Conservation (phyloP, 1,140 invertebrate genomes). For the Heliconius nattereri region DNA sequence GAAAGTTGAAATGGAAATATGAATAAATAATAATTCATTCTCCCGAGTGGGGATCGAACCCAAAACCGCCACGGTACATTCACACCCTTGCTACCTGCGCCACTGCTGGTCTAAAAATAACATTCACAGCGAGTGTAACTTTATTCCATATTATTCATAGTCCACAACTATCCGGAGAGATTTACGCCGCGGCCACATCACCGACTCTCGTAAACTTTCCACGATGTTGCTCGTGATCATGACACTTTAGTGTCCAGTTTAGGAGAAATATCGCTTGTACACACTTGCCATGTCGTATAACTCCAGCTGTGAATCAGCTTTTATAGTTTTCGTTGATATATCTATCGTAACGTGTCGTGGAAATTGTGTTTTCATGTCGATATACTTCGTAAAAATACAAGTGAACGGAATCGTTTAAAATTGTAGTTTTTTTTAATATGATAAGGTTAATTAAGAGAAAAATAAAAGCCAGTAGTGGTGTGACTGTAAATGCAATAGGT, state of each 20-base stretch:
- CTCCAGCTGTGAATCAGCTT: slow-evolving; percentile 10
- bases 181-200: slow-evolving; percentile 38
- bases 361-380: background rate
- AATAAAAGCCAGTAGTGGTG: too few species aligned
- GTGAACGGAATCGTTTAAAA: too few species aligned
- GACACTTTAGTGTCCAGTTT: slow-evolving; percentile 28
- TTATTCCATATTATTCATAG: slow-evolving; percentile 9
- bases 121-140: background rate
- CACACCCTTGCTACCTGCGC: too few species aligned
- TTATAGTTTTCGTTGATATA: slow-evolving; percentile 13
- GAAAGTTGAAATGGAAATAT: too few species aligned
- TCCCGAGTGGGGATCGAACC: too few species aligned
- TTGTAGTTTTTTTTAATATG: too few species aligned
- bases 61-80: too few species aligned
- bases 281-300: slow-evolving; percentile 8
- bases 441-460: too few species aligned
- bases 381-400: background rate
- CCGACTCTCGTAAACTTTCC: slow-evolving; percentile 29
- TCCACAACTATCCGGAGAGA: slow-evolving; percentile 23
- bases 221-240: slow-evolving; percentile 23
- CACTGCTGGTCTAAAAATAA: background rate
- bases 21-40: too few species aligned
- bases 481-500: too few species aligned
- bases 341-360: background rate
- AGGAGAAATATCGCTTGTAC: slow-evolving; percentile 18